Percentiles rank a stretch among this genome's conserved stretches.
Evolutionary conservation across 2,888 invertebrate species (phyloP).

Genomic region (Sialis lutaria): DNA sequence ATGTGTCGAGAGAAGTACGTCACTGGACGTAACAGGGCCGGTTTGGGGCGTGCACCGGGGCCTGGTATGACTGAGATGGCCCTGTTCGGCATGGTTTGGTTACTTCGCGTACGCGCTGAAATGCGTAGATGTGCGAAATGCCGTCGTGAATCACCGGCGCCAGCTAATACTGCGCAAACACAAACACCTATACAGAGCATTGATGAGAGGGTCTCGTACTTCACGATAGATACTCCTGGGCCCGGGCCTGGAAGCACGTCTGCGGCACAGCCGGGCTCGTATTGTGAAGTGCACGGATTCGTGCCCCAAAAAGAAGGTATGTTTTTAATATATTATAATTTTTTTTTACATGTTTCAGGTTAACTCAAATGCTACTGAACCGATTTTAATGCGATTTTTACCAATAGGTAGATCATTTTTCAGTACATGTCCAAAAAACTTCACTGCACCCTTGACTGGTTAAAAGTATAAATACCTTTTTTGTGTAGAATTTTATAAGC

Average conservation of each 20-base stretch:
- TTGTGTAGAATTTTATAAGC: too few relatives aligned
- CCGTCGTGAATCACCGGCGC: conserved; percentile 27
- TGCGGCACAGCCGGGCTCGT: conserved; percentile 27
- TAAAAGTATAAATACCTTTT: too few relatives aligned
- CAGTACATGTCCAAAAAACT: too few relatives aligned
- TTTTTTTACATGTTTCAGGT: too few relatives aligned
- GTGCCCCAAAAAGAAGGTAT: conserved; percentile 36
- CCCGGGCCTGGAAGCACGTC: conserved; percentile 18
- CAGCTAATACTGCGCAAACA: neutral
- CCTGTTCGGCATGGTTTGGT: conserved; percentile 74
- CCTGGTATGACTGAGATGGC: conserved; percentile 40
- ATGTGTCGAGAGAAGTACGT: neutral
- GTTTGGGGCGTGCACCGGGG: neutral
- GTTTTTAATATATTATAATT: too few relatives aligned
- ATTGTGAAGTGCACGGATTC: conserved; percentile 39
- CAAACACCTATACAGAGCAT: conserved; percentile 1
- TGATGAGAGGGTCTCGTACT: conserved; percentile 20
- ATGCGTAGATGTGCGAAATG: conserved; percentile 60
- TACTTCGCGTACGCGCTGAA: conserved; percentile 62
- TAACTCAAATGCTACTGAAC: too few relatives aligned
- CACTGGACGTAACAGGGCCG: neutral
- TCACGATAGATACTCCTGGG: conserved; percentile 31
- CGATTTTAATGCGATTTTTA: too few relatives aligned
- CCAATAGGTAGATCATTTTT: too few relatives aligned
- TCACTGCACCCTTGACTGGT: too few relatives aligned